Base-by-base conservation (phyloP, 2,113 vertebrate species). In the Callospermophilus lateralis region DNA sequence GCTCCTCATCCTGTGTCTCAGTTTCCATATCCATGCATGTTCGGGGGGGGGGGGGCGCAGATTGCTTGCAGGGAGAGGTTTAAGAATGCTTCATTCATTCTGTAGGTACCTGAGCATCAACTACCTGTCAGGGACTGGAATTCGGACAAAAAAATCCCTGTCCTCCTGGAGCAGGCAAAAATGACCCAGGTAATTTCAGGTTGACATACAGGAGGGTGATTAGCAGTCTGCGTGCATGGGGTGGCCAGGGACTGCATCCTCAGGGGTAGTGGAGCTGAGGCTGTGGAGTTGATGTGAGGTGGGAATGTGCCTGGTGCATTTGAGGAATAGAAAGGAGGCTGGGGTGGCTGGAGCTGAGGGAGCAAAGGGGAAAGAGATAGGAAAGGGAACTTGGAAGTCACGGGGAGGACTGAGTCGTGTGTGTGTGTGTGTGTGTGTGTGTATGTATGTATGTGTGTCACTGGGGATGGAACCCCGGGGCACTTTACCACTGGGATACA, bases 181-280 rank as follows among this genome's bases (percentile, higher is more conserved):
- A 63, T 67, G 48, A 81, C 67, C 80, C 90, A 88, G 95, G 95
- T 95, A 58, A 87, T 42, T 79, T 48, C 32, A n/a, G 30, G 42
- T 16, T 42, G 48, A 30, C 30, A 51, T 24, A 4, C 13, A 16
- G 28, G 79, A 77, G 45, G 72, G 55, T 34, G 42, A 53, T 28
- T 3, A 4, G 58, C 16, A 1, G 53, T 39, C 37, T 87, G 8
- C 19, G 37, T 13, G 4, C 42, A 37, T 1, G 20, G 79, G 58
- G 48, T 42, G 58, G 55, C 22, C 22, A 6, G 89, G 67, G 89
- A 42, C 51, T 42, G 22, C 51, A 7, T 72, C 51, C 42, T 24
- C 67, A 39, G 61, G 32, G 63, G 42, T 42, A 37, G 48, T 16
- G 34, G 67, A 8, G 24, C 34, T 83, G 70, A 87, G 39, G 32